These are phyloP conservation scores for Ailuropoda melanoleuca DNA, from an alignment of 2,113 vertebrate genomes.

Conservation along the genomic window DNA sequence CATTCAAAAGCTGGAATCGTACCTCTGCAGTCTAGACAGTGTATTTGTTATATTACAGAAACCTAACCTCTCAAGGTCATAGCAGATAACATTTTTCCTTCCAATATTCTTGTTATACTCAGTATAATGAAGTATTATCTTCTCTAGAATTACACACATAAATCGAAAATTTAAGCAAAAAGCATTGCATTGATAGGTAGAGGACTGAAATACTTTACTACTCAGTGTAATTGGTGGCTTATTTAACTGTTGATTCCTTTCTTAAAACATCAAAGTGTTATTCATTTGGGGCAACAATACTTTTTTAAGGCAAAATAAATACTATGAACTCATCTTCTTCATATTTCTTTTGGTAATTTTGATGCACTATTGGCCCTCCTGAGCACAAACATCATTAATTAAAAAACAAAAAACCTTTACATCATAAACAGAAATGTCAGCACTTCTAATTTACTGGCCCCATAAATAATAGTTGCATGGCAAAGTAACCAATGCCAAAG, in stretches of 20 bases:
- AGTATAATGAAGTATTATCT: slow-evolving; percentile 20
- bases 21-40: neutral
- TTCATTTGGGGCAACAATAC: neutral
- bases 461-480: neutral
- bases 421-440: neutral
- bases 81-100: neutral
- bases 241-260: slow-evolving; percentile 27
- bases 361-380: neutral
- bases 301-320: slow-evolving; percentile 32
- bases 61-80: neutral
- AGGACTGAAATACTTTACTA: neutral
- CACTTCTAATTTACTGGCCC: neutral
- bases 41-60: slow-evolving; percentile 39
- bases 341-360: neutral
- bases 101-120: neutral
- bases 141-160: slow-evolving; percentile 21
- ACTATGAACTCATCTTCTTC: neutral
- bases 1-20: slow-evolving; percentile 5
- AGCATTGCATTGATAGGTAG: neutral
- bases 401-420: neutral
- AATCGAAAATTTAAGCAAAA: slow-evolving; percentile 36
- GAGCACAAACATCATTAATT: neutral
- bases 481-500: neutral
- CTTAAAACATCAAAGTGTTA: neutral
- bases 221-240: neutral